These are phyloP conservation scores for Phymastichus coffea DNA, from an alignment of 1,140 invertebrate genomes.

Conservation along the genomic window DNA sequence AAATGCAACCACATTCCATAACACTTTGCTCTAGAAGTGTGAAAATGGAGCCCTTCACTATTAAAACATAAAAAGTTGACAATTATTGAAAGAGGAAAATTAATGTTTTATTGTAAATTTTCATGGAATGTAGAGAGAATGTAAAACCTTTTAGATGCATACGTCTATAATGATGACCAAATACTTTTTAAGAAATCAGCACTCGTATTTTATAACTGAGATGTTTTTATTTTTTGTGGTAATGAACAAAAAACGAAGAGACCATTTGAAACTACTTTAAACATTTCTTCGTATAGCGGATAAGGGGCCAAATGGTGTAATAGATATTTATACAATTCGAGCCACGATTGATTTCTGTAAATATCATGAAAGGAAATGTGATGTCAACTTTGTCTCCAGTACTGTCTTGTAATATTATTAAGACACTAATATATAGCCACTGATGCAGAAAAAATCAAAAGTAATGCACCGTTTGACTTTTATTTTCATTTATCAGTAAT, in stretches of 20 bases:
- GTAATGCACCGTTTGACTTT: too few species aligned
- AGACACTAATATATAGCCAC: too few species aligned
- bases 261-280: conserved; percentile 5
- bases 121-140: too few species aligned
- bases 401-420: not conserved
- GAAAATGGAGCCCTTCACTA: too few species aligned
- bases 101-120: too few species aligned
- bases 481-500: too few species aligned
- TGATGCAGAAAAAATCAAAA: too few species aligned
- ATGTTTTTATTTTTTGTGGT: not conserved
- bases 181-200: conserved; percentile 13
- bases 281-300: conserved; percentile 37
- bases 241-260: not conserved
- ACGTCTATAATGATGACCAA: conserved; percentile 19
- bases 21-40: too few species aligned
- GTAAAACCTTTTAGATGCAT: too few species aligned
- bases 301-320: conserved; percentile 44
- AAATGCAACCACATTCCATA: too few species aligned
- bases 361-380: conserved; percentile 21
- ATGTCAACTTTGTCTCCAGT: conserved; percentile 3
- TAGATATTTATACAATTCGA: conserved; percentile 37
- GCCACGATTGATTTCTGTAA: conserved; percentile 30
- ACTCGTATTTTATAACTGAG: conserved; percentile 5
- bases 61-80: too few species aligned
- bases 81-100: too few species aligned